phyloP scores from a whole-genome alignment of 2,113 vertebrate species.

The Scophthalmus maximus region DNA sequence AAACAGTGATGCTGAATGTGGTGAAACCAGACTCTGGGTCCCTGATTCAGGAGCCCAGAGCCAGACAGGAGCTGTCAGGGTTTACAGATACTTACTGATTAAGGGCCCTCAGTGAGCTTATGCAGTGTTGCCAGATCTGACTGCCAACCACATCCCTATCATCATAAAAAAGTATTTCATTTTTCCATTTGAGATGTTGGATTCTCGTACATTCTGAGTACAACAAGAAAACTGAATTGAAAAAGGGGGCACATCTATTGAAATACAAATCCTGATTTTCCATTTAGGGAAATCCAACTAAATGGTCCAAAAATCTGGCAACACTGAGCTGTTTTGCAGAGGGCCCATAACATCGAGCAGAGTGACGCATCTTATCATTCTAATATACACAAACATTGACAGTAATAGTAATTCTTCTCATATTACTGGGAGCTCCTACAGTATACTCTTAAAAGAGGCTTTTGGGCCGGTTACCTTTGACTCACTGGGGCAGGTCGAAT shows the following conservation, averaged over 20 bases:
- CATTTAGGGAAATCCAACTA: neutral
- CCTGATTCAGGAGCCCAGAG: neutral
- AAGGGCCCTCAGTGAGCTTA: neutral
- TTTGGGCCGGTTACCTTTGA: neutral
- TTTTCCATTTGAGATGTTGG: neutral
- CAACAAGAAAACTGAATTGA: neutral
- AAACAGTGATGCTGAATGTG: neutral
- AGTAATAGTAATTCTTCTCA: neutral
- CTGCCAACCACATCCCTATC: neutral
- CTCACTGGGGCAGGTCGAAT: neutral
- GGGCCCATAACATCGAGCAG: neutral
- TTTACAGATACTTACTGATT: neutral
- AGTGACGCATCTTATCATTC: neutral
- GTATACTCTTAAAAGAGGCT: neutral
- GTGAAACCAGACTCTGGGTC: conserved; percentile 9
- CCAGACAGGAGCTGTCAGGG: neutral
- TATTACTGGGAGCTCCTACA: conserved; percentile 7
- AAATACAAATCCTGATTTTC: neutral
- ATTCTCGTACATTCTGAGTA: neutral
- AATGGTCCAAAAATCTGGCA: neutral
- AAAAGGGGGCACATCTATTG: too few relatives aligned
- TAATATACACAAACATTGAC: neutral
- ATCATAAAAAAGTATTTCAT: neutral
- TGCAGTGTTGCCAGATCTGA: neutral
- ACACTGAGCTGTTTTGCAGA: neutral